Base-by-base conservation (phyloP, 2,888 invertebrate genomes). In the Drosophila niveifrons region DNA sequence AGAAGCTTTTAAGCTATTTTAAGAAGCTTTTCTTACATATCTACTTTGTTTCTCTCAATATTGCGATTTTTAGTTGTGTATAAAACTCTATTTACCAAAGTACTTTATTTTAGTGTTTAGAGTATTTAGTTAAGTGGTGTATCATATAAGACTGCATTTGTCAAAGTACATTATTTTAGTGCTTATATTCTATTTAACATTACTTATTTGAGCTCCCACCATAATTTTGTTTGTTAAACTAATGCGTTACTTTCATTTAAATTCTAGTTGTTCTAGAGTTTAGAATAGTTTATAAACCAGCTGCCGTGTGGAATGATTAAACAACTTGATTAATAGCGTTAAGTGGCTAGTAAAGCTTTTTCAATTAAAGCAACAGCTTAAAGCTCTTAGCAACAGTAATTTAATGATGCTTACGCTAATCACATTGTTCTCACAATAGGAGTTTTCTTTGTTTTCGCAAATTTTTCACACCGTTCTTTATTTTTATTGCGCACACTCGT, bases 381-480 rank as follows among this genome's bases (percentile, higher is more conserved):
- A 43, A 43, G 43, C 55, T 55, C 18, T 13, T 18, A 44, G 9
- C 18, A 34, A 55, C 18, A 39, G 47, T 65, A 52, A 75, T 64
- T 70, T 56, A 73, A 73, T 70, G 53, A 61, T 47, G 51, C 23
- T 41, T 56, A 58, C 55, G 34, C 29, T 70, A 73, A 56, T 64
- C 50, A 48, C 48, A 34, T 11, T 64, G 18, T 74, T 74, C 76
- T 71, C 76, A 74, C 65, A 57, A 10, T 58, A 46, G 43, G 7
- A 13, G 23, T 23, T 4, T 23, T 41, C 48, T 50, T 36, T 56
- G 55, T 46, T 59, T 65, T 77, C 52, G 11, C 9, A 44, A 28
- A 46, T 23, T 53, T 15, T 81, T 80, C 85, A 72, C 80, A 80
- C 80, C 53, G 79, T 78, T 81, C 68, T 78, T 71, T 78, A 62